Evolutionary conservation across 2,888 invertebrate genomes (phyloP), one percentile per base, ranked within the genome.

Genomic region (Nemotelus pantherinus): DNA sequence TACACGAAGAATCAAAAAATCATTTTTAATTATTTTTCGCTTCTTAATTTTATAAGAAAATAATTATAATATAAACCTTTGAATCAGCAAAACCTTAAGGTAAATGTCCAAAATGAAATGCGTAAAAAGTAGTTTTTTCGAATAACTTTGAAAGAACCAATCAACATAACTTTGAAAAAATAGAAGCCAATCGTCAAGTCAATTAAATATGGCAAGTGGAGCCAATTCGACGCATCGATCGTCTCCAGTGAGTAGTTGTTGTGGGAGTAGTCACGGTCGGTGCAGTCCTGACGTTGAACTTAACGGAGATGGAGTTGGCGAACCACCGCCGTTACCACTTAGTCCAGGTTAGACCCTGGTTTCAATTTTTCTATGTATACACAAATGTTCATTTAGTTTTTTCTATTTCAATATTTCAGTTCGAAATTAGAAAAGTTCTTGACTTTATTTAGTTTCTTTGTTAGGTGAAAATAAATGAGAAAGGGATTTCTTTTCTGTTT

Each of bases 231-330:
- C 86, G 83, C 86, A 85, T 85, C 86, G 87, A 84, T 86, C 87
- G 83, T 87, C 87, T 82, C 87, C 87, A 84, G 86, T 87, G 85
- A 87, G 87, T 87, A 87, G 87, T 87, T 87, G 87, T 87, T 87
- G 87, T 86, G 87, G 87, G 85, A 87, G 86, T 86, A 87, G 87
- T 86, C 86, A 87, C 82, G 87, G 86, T 80, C 86, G 87, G 82
- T 87, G 86, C 84, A 87, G 87, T 86, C 87, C 87, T 81, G 87
- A 87, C 82, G 84, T 83, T 83, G 87, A 87, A 85, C 79, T 81
- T 71, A 79, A 81, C 80, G 81, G 82, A 80, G 82, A 82, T 79
- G 82, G 81, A 81, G 83, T 83, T 81, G 84, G 83, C 80, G 86
- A 86, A 83, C 86, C 84, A 79, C 87, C 87, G 82, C 83, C 86